Base-by-base conservation (phyloP, 2,797 vertebrate species). In the Oreochromis grahami region DNA sequence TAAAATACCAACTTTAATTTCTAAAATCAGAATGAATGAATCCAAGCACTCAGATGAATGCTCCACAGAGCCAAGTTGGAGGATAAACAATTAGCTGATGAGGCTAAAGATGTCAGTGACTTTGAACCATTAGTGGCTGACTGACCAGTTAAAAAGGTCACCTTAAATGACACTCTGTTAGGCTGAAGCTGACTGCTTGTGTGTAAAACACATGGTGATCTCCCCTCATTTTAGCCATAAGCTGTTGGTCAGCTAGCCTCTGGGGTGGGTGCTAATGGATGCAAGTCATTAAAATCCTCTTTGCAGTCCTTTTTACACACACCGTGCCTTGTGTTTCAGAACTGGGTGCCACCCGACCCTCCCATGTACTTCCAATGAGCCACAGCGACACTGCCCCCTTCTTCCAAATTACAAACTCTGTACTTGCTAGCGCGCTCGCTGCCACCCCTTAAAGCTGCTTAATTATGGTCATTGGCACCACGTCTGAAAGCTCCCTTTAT, bases 391-490 rank as follows among this genome's bases (percentile, higher is more conserved):
- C 91, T 89, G 92, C 92, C 90, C 91, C 92, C 88, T 90, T 84
- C 89, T 81, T 90, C 86, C 87, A 95, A 96, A 96, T 95, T 95
- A 96, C 93, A 95, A 95, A 94, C 93, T 83, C 86, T 70, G 91
- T 79, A 76, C 90, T 94, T 79, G 92, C 94, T 81, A 89, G 93
- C 84, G 84, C 91, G 87, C 93, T 94, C 93, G 81, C 94, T 95
- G 94, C 94, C 95, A 95, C 95, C 95, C 95, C 92, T 95, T 94
- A 95, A 95, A 96, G 95, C 93, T 94, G 92, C 94, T 96, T 96
- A 96, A 96, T 96, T 96, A 96, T 94, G 95, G 95, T 96, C 95
- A 95, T 96, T 96, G 94, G 94, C 94, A 96, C 94, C 89, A 91
- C 79, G 94, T 94, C 95, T 96, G 93, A 96, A 96, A 95, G 95